Base-by-base conservation (phyloP, 2,797 vertebrate species). In the Nothura maculosa region DNA sequence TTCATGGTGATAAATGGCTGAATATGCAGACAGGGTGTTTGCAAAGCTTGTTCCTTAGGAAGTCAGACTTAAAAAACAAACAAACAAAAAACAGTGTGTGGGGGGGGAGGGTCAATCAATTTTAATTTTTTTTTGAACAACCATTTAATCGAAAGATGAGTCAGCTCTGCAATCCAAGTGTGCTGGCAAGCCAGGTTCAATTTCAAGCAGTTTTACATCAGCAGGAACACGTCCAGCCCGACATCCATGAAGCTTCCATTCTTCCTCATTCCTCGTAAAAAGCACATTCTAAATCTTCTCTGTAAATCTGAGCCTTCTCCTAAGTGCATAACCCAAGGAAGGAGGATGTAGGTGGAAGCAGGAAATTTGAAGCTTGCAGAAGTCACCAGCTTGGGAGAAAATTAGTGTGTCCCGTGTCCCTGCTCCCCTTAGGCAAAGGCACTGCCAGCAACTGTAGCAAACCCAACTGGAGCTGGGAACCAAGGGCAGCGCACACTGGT, bases 1-100 rank as follows among this genome's bases (percentile, higher is more conserved):
- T 78, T 91, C 62, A 58, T 45, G 61, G 58, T 62, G 76, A 91
- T 58, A 87, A 89, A 83, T 47, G 85, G 81, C 64, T 82, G 84
- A 90, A 77, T 36, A 76, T 54, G 81, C 75, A 94, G 81, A 89
- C 79, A 50, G 1, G 40, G 62, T 90, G 69, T 74, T 45, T 68
- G 81, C 7, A 94, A 67, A 78, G 87, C 36, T 34, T 25, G 40
- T 40, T 45, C 72, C 47, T 58, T 27, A 83, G 79, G 79, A 94
- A 96, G 54, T 28, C 45, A 47, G 57, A 34, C 79, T 87, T 62
- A 90, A 95, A 64, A 64, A 70, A 54, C 9, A 52, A 30, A 45
- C n/a, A 21, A 27, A 8, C 3, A 10, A 45, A n/a, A 21, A 27
- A 8, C 3, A 10, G 12, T 27, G 43, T n/a, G 76, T 34, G 38